A percentile compares a stretch with the other conserved stretches of the same genome.
Conservation (phyloP, 2,888 invertebrate genomes). For the Reticulitermes lucifugus region DNA sequence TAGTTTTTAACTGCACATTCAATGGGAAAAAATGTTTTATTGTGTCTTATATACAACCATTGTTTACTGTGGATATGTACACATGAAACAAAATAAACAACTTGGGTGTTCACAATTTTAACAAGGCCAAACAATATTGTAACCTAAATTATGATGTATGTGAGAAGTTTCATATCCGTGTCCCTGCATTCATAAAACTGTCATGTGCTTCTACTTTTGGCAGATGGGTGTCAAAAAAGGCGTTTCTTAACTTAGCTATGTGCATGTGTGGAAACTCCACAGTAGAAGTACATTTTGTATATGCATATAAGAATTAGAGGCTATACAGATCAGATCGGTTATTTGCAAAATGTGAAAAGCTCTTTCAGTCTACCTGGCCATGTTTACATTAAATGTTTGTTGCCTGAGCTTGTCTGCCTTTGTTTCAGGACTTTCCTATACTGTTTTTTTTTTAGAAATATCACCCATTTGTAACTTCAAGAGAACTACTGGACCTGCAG, state of each 20-base stretch:
- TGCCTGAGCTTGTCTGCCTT: too few relatives aligned
- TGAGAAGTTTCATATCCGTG: background rate
- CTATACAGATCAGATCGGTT: background rate
- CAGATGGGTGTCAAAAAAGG: background rate
- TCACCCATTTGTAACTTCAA: too few relatives aligned
- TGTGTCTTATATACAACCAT: conserved; percentile 11
- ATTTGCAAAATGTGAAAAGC: background rate
- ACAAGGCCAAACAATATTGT: conserved; percentile 11
- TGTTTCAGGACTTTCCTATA: too few relatives aligned
- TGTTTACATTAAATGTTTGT: too few relatives aligned
- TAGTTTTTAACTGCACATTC: background rate
- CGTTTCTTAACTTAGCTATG: background rate
- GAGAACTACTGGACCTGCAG: too few relatives aligned
- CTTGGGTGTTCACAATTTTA: background rate
- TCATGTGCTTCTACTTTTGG: background rate
- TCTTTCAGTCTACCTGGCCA: too few relatives aligned
- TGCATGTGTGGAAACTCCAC: background rate
- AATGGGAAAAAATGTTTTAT: conserved; percentile 13
- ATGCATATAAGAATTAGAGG: background rate
- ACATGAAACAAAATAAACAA: background rate
- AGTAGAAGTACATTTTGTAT: background rate
- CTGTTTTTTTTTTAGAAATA: too few relatives aligned
- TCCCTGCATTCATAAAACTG: background rate
- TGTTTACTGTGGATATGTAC: conserved; percentile 9
- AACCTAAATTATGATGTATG: background rate